phyloP scores from a whole-genome alignment of 2,113 vertebrate species.

The Macaca fascicularis region DNA sequence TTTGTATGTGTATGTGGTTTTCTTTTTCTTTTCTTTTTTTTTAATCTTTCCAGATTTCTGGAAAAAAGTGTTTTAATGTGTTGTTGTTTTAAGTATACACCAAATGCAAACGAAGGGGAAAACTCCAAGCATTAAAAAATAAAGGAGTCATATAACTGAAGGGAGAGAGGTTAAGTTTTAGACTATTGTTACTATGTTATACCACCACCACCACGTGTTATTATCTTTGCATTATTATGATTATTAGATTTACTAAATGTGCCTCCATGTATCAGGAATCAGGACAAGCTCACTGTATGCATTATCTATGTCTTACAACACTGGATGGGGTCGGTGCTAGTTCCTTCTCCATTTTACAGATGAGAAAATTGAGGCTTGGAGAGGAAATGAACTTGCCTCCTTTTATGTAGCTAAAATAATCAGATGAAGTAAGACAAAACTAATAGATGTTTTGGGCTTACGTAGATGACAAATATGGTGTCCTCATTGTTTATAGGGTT shows the following conservation, averaged over 20 bases:
- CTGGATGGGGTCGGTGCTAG: too few relatives aligned
- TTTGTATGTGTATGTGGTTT: not conserved
- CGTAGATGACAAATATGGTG: too few relatives aligned
- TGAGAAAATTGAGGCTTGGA: not conserved
- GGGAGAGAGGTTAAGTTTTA: not conserved
- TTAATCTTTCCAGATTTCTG: not conserved
- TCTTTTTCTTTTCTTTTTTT: not conserved
- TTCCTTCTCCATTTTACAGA: not conserved
- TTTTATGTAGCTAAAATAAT: too few relatives aligned
- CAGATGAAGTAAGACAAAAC: too few relatives aligned
- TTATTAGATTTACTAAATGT: not conserved
- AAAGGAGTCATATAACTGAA: not conserved
- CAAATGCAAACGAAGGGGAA: not conserved
- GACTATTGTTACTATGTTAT: fast-evolving
- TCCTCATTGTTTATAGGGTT: too few relatives aligned
- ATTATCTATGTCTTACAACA: not conserved
- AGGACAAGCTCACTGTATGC: not conserved
- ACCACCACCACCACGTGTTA: not conserved
- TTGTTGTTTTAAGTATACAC: not conserved
- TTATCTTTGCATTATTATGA: not conserved
- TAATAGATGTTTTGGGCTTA: too few relatives aligned
- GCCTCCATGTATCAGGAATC: not conserved
- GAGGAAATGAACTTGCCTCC: not conserved
- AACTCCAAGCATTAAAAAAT: not conserved
- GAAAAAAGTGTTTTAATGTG: not conserved